Conservation (phyloP, 23 tunicate species). For the Aplidium turbinatum region DNA sequence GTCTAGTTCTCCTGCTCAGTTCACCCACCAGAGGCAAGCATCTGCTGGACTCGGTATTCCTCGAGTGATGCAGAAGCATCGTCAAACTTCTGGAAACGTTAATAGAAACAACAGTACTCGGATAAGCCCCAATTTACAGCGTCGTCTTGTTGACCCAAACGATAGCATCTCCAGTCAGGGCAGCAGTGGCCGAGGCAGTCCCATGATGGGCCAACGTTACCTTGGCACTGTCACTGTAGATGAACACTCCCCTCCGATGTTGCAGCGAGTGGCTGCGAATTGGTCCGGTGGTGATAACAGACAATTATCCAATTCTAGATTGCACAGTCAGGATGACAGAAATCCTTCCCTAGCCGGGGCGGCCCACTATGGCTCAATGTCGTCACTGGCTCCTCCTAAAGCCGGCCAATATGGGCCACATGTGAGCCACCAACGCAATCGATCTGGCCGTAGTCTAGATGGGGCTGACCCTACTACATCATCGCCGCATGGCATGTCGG, state of each 20-base stretch:
- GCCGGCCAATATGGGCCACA: conserved; percentile 39
- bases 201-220: conserved; percentile 29
- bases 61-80: not conserved
- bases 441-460: conserved; percentile 84
- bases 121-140: conserved; percentile 49
- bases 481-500: conserved; percentile 16
- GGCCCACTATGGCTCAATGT: conserved; percentile 83
- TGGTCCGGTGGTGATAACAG: conserved; percentile 26
- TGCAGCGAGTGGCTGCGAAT: conserved; percentile 48
- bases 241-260: conserved; percentile 50
- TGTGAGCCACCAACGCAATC: conserved; percentile 46
- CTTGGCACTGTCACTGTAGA: conserved; percentile 53
- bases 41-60: conserved; percentile 30
- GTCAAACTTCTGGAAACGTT: conserved; percentile 42
- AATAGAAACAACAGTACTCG: conserved; percentile 87
- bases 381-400: conserved; percentile 51
- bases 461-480: conserved; percentile 58
- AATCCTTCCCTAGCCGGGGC: conserved; percentile 1
- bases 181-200: conserved; percentile 37
- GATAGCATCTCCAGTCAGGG: conserved; percentile 25
- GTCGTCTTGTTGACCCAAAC: conserved; percentile 44
- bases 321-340: not conserved
- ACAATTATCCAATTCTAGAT: not conserved
- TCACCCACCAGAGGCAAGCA: conserved; percentile 47
- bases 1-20: conserved; percentile 41